Evolutionary conservation across 2,888 invertebrate genomes (phyloP).

Genomic region (Eristalinus aeneus): DNA sequence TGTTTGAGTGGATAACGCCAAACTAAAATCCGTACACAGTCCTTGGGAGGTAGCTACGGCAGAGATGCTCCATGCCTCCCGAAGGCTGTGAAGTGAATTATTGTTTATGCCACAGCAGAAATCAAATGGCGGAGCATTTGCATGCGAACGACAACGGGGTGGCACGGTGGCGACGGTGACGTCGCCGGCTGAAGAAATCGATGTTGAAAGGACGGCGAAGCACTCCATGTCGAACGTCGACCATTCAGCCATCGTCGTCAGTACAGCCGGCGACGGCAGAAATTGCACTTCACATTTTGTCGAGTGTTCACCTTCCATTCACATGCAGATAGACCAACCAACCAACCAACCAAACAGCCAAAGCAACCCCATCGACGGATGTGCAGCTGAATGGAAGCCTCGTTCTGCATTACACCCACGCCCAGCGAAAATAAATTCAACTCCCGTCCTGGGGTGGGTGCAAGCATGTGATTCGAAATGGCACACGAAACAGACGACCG

Average conservation of each 20-base stretch:
- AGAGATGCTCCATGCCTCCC: neutral
- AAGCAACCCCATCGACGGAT: constrained; percentile 1
- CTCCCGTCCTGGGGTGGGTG: constrained; percentile 3
- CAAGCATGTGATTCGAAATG: constrained; percentile 44
- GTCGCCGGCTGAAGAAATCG: constrained; percentile 19
- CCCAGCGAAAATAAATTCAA: constrained; percentile 43
- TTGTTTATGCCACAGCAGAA: constrained; percentile 59
- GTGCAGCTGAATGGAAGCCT: constrained; percentile 44
- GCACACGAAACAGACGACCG: constrained; percentile 54
- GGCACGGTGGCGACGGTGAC: too few relatives aligned
- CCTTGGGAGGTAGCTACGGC: neutral
- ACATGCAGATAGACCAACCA: constrained; percentile 2
- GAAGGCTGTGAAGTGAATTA: constrained; percentile 29
- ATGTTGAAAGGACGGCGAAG: constrained; percentile 23
- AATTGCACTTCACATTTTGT: constrained; percentile 56
- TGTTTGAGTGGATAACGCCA: constrained; percentile 38
- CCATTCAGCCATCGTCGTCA: neutral
- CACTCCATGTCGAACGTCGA: neutral
- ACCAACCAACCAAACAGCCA: neutral
- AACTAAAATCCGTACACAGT: neutral
- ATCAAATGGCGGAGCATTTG: constrained; percentile 49
- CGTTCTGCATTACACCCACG: constrained; percentile 29
- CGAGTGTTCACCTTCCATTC: constrained; percentile 37
- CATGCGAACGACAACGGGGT: constrained; percentile 25
- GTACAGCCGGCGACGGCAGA: constrained; percentile 7